Base-by-base conservation (phyloP, 2,888 invertebrate species). In the Acleris sparsana region DNA sequence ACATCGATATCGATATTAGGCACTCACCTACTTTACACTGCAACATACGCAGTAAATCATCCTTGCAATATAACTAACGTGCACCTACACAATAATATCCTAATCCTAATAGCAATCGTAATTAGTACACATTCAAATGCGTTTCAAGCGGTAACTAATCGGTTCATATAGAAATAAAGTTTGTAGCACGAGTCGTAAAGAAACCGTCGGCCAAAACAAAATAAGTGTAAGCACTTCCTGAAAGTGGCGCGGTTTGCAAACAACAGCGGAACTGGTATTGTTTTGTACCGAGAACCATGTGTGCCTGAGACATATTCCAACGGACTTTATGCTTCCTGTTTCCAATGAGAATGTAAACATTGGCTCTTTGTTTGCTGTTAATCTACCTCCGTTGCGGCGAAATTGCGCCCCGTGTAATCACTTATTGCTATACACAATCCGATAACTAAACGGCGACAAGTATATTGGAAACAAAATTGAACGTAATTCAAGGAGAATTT, bases 261-360 rank as follows among this genome's bases (percentile, higher is more conserved):
- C 84, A 80, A 86, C 84, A 87, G 79, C 91, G 92, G 91, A 92
- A 91, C 90, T 87, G 81, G 87, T 86, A 90, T 92, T 92, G 92
- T 92, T 88, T 87, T 83, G 79, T 91, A 89, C 89, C 80, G 74
- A 88, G 87, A 88, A 88, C 86, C 78, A 83, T 83, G 81, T 79
- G 80, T 77, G 84, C 80, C 84, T 84, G 86, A 88, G 88, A 89
- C 87, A 85, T 79, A 79, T 83, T 85, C 80, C 81, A 79, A 77
- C 85, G 84, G 84, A 85, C 83, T 88, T 85, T 79, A 84, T 78
- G 84, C 89, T 91, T 92, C 91, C 92, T 92, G 91, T 90, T 91
- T 88, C 88, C 85, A 91, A 86, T 87, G 80, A 81, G 83, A 88
- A 86, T 84, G 86, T 87, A 90, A 91, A 90, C 91, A 89, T 70